Evolutionary conservation across 2,113 vertebrate genomes (phyloP).

Genomic region (Notothenia coriiceps): DNA sequence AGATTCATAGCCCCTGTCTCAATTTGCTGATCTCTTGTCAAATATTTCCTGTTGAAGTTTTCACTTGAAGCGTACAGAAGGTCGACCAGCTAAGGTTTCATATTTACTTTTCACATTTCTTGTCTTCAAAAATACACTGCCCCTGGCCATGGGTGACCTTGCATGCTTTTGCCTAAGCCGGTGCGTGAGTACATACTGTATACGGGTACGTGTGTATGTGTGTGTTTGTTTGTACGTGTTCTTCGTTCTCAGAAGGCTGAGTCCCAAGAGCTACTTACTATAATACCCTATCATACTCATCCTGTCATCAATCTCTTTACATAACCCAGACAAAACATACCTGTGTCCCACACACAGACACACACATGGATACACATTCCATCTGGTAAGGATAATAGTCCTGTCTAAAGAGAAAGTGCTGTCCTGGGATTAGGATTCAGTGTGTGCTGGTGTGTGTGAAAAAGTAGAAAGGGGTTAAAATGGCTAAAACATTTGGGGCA

Average conservation of each 20-base stretch:
- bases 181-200: slow-evolving; percentile 42
- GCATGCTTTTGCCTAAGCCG: slow-evolving; percentile 50
- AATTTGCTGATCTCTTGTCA: slow-evolving; percentile 55
- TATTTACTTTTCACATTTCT: slow-evolving; percentile 68
- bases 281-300: slow-evolving; percentile 72
- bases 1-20: slow-evolving; percentile 15
- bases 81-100: slow-evolving; percentile 48
- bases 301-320: slow-evolving; percentile 69
- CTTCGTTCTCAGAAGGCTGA: slow-evolving; percentile 43
- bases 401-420: slow-evolving; percentile 9
- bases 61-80: slow-evolving; percentile 22
- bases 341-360: slow-evolving; percentile 7
- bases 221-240: slow-evolving; percentile 31
- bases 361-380: slow-evolving; percentile 24
- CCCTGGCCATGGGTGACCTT: slow-evolving; percentile 55
- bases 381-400: slow-evolving; percentile 56
- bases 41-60: slow-evolving; percentile 63
- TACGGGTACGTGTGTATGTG: slow-evolving; percentile 17
- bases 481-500: slow-evolving; percentile 46
- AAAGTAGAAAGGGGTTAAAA: slow-evolving; percentile 68
- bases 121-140: slow-evolving; percentile 64
- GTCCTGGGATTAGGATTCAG: slow-evolving; percentile 14
- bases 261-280: slow-evolving; percentile 67
- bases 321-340: slow-evolving; percentile 48
- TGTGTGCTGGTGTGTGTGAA: slow-evolving; percentile 2